A percentile compares a stretch with the other conserved stretches of the same genome.
Evolutionary conservation across 2,888 invertebrate genomes (phyloP).

Genomic region (Nomada goodeniana): DNA sequence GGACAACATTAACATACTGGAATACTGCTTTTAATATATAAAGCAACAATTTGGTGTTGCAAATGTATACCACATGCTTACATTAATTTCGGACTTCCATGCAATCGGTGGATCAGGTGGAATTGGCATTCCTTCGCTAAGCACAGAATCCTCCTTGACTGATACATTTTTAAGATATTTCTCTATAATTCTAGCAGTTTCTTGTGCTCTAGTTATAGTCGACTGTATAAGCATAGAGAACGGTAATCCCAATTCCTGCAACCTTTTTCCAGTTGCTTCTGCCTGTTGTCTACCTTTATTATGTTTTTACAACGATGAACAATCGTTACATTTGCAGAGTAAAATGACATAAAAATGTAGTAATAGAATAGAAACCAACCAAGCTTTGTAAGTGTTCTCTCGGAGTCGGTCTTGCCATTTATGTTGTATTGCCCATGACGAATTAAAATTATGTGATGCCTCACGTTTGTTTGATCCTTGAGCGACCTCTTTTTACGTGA

Average conservation of each 20-base stretch:
- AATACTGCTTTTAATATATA: slow-evolving; percentile 4
- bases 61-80: slow-evolving; percentile 82
- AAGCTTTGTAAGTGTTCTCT: slow-evolving; percentile 91
- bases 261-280: slow-evolving; percentile 91
- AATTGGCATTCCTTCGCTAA: slow-evolving; percentile 97
- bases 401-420: slow-evolving; percentile 89
- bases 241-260: slow-evolving; percentile 91
- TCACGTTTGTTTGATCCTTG: slow-evolving; percentile 87
- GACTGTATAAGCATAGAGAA: slow-evolving; percentile 93
- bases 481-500: slow-evolving; percentile 88
- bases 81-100: slow-evolving; percentile 94
- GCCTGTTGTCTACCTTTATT: slow-evolving; percentile 93
- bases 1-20: slow-evolving; percentile 80
- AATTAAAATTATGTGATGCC: slow-evolving; percentile 94
- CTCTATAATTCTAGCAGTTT: slow-evolving; percentile 94
- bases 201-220: slow-evolving; percentile 96
- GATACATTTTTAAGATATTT: slow-evolving; percentile 87
- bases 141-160: slow-evolving; percentile 89
- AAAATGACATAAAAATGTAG: neutral
- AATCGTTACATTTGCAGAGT: neutral
- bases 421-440: slow-evolving; percentile 98
- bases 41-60: slow-evolving; percentile 2
- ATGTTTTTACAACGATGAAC: neutral
- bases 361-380: slow-evolving; percentile 85
- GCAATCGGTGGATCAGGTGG: slow-evolving; percentile 96